Conservation (phyloP, 2,888 invertebrate species). For the Oegoconia quadripuncta region DNA sequence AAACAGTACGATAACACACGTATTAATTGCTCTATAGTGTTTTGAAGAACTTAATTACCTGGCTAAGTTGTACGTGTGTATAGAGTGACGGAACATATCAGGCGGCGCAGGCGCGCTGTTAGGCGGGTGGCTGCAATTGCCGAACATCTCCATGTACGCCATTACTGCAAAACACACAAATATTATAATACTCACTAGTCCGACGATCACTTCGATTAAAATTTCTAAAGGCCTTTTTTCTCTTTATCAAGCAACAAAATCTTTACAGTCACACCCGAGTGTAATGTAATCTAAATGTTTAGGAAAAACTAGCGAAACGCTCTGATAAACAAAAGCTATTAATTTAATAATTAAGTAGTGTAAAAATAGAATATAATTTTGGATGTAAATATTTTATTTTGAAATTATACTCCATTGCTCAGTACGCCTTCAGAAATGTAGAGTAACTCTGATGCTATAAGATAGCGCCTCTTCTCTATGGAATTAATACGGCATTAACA, state of each 20-base stretch:
- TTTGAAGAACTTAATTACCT: conserved; percentile 51
- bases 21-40: no score
- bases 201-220: neutral
- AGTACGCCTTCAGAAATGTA: neutral
- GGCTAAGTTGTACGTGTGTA: conserved; percentile 86
- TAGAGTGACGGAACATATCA: conserved; percentile 92
- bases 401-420: no score
- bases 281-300: no score
- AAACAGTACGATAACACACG: no score
- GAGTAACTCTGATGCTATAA: neutral
- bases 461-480: conserved; percentile 20
- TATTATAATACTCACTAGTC: neutral
- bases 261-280: no score
- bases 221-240: no score
- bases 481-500: conserved; percentile 48
- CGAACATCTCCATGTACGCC: conserved; percentile 98
- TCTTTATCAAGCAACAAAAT: neutral
- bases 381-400: no score
- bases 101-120: conserved; percentile 79
- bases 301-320: no score
- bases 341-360: no score
- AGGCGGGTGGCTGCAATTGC: conserved; percentile 90
- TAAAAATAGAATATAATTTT: no score
- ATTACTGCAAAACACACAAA: conserved; percentile 82
- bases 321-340: no score